Evolutionary conservation across 2,797 vertebrate genomes (phyloP).

Genomic region (Sebastes miniatus): DNA sequence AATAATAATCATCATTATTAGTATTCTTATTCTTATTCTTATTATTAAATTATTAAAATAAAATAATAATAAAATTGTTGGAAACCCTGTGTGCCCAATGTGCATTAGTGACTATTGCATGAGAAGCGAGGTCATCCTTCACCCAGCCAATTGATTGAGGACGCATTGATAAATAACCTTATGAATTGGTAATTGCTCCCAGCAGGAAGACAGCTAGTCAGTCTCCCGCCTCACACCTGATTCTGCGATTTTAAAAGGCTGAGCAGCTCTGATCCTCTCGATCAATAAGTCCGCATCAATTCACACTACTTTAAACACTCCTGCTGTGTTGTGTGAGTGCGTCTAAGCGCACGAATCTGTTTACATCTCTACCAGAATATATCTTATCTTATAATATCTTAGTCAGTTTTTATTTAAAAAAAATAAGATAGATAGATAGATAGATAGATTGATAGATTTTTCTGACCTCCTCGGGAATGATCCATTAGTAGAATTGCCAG

Average conservation of each 20-base stretch:
- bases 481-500: slow-evolving; percentile 28
- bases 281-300: slow-evolving; percentile 48
- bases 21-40: not conserved
- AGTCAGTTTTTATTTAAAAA: not conserved
- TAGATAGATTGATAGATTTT: slow-evolving; percentile 39
- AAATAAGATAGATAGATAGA: slow-evolving; percentile 33
- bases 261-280: slow-evolving; percentile 29
- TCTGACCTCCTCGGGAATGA: not conserved
- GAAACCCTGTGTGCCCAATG: not conserved
- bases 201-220: slow-evolving; percentile 7
- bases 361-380: not conserved
- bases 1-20: not conserved
- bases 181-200: slow-evolving; percentile 32
- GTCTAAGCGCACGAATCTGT: not conserved
- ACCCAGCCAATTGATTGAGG: slow-evolving; percentile 21
- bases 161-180: slow-evolving; percentile 31
- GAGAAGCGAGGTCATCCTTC: not conserved
- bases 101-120: not conserved
- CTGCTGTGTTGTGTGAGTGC: not conserved
- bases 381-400: accelerated
- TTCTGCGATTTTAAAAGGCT: slow-evolving; percentile 43
- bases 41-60: not conserved
- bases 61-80: not conserved
- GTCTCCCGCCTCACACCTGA: slow-evolving; percentile 36
- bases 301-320: slow-evolving; percentile 33